Base-by-base conservation (phyloP, 2,113 vertebrate species). In the Rissa tridactyla region DNA sequence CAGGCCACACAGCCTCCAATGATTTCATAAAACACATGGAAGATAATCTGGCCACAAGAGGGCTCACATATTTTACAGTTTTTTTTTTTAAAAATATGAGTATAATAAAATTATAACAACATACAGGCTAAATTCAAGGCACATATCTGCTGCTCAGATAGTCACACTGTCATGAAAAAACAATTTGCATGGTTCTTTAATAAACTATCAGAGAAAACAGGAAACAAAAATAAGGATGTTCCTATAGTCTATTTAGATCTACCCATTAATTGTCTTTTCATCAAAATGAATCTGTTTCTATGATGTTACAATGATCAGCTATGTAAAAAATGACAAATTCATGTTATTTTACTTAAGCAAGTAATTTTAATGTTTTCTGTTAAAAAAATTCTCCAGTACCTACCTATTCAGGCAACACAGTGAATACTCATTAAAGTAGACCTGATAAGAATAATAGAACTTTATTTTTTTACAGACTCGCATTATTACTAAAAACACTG, bases 1-100 rank as follows among this genome's bases (percentile, higher is more conserved):
- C 29, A 62, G 40, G 20, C 6, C 61, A 52, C 21, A 58, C 1
- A 55, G 49, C 36, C 82, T 94, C 80, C 51, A 19, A 54, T 65
- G 34, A 68, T 78, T 88, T 92, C 51, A 34, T 65, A 64, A 86
- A 30, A 60, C 7, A 62, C 36, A 71, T 18, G 61, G 23, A 92
- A 81, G 65, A 47, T 82, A 80, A 52, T 85, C 44, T 83, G 83
- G 52, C 92, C 97, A 97, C 88, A 94, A 96, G 94, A 94, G 90
- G 93, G 92, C 96, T 82, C 93, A 94, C 49, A 57, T 90, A 86
- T 92, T 93, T 94, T 77, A 78, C n/a, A 25, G 4, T 9, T 62
- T 64, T 73, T 65, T 65, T 55, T 13, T 3, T 18, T 6, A n/a
- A 12, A 60, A 77, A 83, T 27, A 47, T 8, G 10, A 72, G 4